phyloP scores from a whole-genome alignment of 2,113 vertebrate species.

The Rhegmatorhina hoffmannsi region DNA sequence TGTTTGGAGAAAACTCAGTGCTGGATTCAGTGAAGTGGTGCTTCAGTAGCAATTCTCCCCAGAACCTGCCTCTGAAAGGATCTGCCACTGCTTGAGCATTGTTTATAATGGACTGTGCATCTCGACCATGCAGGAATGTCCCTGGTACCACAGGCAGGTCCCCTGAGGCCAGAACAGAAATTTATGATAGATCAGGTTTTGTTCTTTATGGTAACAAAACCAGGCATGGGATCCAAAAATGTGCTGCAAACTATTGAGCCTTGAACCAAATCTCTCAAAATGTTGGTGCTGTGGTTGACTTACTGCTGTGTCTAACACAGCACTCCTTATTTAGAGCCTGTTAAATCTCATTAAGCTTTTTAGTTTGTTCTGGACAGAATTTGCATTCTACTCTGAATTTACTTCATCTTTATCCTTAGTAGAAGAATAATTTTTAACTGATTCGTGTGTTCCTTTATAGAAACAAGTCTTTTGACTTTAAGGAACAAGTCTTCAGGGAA shows the following conservation, averaged over 20 bases:
- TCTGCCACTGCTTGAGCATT: not conserved
- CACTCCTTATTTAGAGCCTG: not conserved
- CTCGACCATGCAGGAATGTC: not conserved
- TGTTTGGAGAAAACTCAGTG: not conserved
- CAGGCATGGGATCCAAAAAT: not conserved
- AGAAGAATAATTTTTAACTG: not conserved
- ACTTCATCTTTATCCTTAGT: not conserved
- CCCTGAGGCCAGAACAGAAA: not conserved
- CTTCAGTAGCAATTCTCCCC: not conserved
- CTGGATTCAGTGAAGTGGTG: not conserved
- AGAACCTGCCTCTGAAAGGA: not conserved
- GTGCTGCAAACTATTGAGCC: not conserved
- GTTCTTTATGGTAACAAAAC: not conserved
- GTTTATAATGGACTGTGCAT: not conserved
- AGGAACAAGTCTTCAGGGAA: not conserved
- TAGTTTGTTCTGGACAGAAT: not conserved
- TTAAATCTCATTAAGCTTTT: not conserved
- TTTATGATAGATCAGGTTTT: not conserved
- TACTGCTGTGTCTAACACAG: not conserved
- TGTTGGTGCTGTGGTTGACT: not conserved
- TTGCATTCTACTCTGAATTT: not conserved
- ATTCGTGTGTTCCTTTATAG: not conserved
- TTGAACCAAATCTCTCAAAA: not conserved
- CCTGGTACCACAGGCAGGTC: not conserved
- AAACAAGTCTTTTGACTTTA: not conserved